Evolutionary conservation across 2,888 invertebrate species (phyloP).

Genomic region (Eupithecia abbreviata): DNA sequence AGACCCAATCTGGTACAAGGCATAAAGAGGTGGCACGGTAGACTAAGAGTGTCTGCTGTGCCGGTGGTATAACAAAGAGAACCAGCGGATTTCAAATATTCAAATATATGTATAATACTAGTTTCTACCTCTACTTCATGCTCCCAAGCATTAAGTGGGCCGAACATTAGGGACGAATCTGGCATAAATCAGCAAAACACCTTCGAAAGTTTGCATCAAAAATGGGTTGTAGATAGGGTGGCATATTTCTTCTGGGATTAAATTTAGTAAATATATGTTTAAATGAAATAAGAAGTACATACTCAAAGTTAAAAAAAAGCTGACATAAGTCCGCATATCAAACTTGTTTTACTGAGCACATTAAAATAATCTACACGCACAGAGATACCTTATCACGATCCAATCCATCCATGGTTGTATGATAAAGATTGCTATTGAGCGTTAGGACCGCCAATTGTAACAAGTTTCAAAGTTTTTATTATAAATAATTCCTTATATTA

Average conservation of each 20-base stretch:
- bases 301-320: background rate
- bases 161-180: no score
- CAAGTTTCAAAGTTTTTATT: no score
- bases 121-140: no score
- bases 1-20: constrained; percentile 73
- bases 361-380: background rate
- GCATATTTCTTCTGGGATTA: background rate
- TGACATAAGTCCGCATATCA: background rate
- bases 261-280: background rate
- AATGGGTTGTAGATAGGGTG: background rate
- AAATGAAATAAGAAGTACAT: background rate
- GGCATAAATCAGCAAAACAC: background rate
- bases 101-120: no score
- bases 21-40: constrained; percentile 70
- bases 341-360: background rate
- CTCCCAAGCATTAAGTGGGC: no score
- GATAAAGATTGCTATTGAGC: no score
- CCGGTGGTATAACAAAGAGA: constrained; percentile 39
- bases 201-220: background rate
- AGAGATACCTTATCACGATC: no score
- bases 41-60: constrained; percentile 52
- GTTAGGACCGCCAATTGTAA: no score
- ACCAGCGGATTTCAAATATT: constrained; percentile 36
- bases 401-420: no score
- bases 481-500: no score